Percentiles rank a stretch among this genome's conserved stretches.
Evolutionary conservation across 2,113 vertebrate genomes (phyloP).

Genomic region (Irena cyanogastra): DNA sequence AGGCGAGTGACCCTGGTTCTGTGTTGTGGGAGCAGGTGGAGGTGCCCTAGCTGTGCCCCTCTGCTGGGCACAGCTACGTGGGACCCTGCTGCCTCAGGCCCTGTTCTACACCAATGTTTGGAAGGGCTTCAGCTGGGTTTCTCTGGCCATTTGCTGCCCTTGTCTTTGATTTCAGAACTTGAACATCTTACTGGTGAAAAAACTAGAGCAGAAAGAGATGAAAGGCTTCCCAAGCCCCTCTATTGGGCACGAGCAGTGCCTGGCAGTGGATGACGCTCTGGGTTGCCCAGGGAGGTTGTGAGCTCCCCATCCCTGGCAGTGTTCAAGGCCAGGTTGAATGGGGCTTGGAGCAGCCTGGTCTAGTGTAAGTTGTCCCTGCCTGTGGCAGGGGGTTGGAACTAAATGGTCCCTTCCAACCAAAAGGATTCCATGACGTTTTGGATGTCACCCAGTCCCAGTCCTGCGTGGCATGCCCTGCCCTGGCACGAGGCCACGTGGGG

Average conservation of each 20-base stretch:
- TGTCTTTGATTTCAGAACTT: not conserved
- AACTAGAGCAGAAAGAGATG: not conserved
- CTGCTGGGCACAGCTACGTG: accelerated
- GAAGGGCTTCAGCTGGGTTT: not conserved
- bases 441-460: not conserved
- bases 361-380: not conserved
- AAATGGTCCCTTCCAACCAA: not conserved
- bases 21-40: not conserved
- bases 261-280: not conserved
- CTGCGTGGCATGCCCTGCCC: not conserved
- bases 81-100: not conserved
- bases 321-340: not conserved
- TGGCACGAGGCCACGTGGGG: accelerated
- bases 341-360: not conserved
- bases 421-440: not conserved
- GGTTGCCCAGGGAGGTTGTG: not conserved
- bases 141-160: not conserved
- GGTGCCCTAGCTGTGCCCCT: not conserved
- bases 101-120: not conserved
- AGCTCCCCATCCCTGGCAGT: not conserved
- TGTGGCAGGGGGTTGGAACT: not conserved
- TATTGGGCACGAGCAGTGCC: not conserved
- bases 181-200: not conserved
- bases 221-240: not conserved
- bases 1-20: not conserved